Percentiles rank a stretch among this genome's conserved stretches.
Conservation (phyloP, 2,888 invertebrate genomes). For the Cyclophora punctaria region DNA sequence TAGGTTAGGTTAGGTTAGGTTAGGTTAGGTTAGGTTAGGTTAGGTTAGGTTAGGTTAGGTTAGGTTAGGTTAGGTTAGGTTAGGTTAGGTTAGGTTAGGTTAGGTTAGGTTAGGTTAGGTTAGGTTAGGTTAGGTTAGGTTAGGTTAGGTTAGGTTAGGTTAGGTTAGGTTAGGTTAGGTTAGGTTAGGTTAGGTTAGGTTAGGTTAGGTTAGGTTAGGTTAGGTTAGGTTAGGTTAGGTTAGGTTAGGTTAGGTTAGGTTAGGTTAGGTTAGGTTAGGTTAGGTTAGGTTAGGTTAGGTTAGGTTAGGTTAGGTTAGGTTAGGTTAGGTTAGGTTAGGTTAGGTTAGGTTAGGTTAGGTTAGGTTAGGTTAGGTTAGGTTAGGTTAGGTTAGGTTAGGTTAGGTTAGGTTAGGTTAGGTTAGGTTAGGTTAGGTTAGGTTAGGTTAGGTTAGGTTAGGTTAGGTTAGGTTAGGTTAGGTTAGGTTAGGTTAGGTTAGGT, state of each 20-base stretch:
- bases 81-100: conserved; percentile 12
- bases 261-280: conserved; percentile 8
- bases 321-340: conserved; percentile 7
- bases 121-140: conserved; percentile 4
- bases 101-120: conserved; percentile 2
- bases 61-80: conserved; percentile 10
- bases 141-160: conserved; percentile 9
- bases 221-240: conserved; percentile 8
- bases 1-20: conserved; percentile 10
- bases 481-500: conserved; percentile 8
- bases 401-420: conserved; percentile 8
- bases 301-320: conserved; percentile 12
- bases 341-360: conserved; percentile 8
- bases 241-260: conserved; percentile 9
- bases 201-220: conserved; percentile 8
- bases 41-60: conserved; percentile 9
- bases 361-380: conserved; percentile 8
- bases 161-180: conserved; percentile 6
- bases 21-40: conserved; percentile 10
- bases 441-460: conserved; percentile 6
- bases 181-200: conserved; percentile 8
- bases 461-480: conserved; percentile 8
- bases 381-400: conserved; percentile 8
- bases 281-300: conserved; percentile 12
- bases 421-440: conserved; percentile 7